Base-by-base conservation (phyloP, 1,140 invertebrate species). In the Hylaeus anthracinus region DNA sequence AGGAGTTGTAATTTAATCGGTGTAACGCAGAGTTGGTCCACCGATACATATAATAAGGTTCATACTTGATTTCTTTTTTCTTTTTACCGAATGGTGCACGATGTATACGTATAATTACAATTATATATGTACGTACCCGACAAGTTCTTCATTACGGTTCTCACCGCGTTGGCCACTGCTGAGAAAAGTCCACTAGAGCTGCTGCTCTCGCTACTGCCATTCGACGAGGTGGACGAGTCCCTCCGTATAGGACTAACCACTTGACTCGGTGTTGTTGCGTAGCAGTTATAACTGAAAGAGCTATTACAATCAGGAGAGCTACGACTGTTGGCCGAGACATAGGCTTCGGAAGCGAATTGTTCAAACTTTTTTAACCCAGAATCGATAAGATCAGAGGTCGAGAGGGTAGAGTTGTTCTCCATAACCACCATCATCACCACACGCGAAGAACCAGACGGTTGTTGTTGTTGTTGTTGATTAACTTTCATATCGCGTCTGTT, bases 401-500 rank as follows among this genome's bases (percentile, higher is more conserved):
- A 71, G 45, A 43, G 48, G 0, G 48, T 51, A 5, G 82, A 72
- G 37, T 81, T 76, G 5, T 74, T 89, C 43, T 92, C 88, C 51
- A 92, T 82, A 0, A 92, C 45, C 15, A 92, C 45, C 43, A 93
- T 78, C 91, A 93, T 91, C 86, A 93, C 69, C 37, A 92, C 81
- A n/a, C 86, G 78, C 3, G 87, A 88, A 3, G 88, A 82, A 58
- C 65, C 66, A 5, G 67, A 14, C 6, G 60, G 14, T 41, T 5
- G 8, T 48, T 48, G 45, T 1, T 48, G 45, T 1, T 26, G 26
- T 26, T 74, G 55, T 39, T 76, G 48, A n/a, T 9, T 48, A 4
- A 9, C 5, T 1, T 5, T 41, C 1, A n/a, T 14, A 37, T 14
- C 72, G 0, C 2, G 0, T 6, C 5, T 15, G 5, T 72, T 53